These are phyloP conservation scores for Lutjanus campechanus DNA, from an alignment of 2,797 vertebrate genomes.

Conservation along the genomic window DNA sequence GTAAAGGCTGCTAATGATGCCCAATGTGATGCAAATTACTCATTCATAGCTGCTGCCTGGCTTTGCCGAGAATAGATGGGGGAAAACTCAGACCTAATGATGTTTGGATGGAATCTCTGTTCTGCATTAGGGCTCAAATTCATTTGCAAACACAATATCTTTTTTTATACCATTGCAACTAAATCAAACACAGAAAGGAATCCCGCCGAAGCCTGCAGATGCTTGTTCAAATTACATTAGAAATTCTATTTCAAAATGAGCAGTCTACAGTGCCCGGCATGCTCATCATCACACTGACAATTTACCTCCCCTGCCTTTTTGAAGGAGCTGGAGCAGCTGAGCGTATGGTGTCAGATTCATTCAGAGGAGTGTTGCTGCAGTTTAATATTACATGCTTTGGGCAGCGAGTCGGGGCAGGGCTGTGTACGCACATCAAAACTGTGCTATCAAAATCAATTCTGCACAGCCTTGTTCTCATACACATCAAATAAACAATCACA, in stretches of 20 bases:
- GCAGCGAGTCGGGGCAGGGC: constrained; percentile 31
- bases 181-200: constrained; percentile 62
- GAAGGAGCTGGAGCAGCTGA: constrained; percentile 47
- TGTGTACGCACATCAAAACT: constrained; percentile 34
- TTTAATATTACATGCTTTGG: constrained; percentile 71
- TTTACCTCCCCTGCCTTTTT: constrained; percentile 58
- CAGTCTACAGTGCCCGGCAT: constrained; percentile 26
- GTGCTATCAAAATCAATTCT: constrained; percentile 53
- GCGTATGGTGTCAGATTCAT: constrained; percentile 60
- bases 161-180: constrained; percentile 28
- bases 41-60: constrained; percentile 60
- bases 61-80: constrained; percentile 50
- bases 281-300: constrained; percentile 54
- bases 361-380: constrained; percentile 43
- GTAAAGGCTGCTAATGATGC: constrained; percentile 66
- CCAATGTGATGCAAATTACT: constrained; percentile 75
- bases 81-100: constrained; percentile 56
- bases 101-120: constrained; percentile 67
- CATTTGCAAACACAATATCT: constrained; percentile 66
- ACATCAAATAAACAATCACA: constrained; percentile 35
- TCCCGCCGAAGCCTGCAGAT: constrained; percentile 48
- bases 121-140: constrained; percentile 60
- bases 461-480: constrained; percentile 25
- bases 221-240: constrained; percentile 66
- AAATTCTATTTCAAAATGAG: constrained; percentile 65